Base-by-base conservation (phyloP, 2,113 vertebrate genomes). In the Pseudolaguvia tuberculata region DNA sequence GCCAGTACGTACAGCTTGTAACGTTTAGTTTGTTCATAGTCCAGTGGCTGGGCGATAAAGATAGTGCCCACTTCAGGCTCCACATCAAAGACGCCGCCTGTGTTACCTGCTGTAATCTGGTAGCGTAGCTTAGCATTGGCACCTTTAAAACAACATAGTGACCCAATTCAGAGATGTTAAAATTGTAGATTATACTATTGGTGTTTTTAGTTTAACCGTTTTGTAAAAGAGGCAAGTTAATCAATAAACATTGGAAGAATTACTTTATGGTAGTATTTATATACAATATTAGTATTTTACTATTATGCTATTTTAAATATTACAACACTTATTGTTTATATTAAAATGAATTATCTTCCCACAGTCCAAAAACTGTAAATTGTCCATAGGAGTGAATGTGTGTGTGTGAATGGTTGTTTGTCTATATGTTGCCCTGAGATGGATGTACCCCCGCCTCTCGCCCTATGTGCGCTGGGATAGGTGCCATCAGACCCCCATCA, bases 41-140 rank as follows among this genome's bases (percentile, higher is more conserved):
- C 93, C 86, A 96, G 86, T 39, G 91, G 91, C 2, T 93, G 93
- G 2, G 91, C 87, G 45, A 94, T 91, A 79, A 94, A 91, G 85
- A 96, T 89, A 47, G 92, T 90, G 74, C 94, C 94, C 66, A 93
- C 93, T 81, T 95, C 94, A 21, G 92, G 91, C 71, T 95, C 92
- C 42, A 93, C 88, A 73, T 89, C 91, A 83, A 95, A 93, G 29
- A 91, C 90, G 13, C 93, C 93, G 62, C 91, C 92, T 0, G 81
- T 88, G 81, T 93, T 95, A 66, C 94, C 94, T 58, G 92, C 90
- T 66, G 92, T 95, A 86, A 95, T 93, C 87, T 94, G 94, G 73
- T 95, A 95, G 15, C 92, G 90, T 21, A 95, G 85, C 55, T 93
- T 95, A 25, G 93, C 92, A 17, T 94, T 95, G 78, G 92, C 90